Conservation (phyloP, 1,140 invertebrate genomes). For the Drosophila bipectinata region DNA sequence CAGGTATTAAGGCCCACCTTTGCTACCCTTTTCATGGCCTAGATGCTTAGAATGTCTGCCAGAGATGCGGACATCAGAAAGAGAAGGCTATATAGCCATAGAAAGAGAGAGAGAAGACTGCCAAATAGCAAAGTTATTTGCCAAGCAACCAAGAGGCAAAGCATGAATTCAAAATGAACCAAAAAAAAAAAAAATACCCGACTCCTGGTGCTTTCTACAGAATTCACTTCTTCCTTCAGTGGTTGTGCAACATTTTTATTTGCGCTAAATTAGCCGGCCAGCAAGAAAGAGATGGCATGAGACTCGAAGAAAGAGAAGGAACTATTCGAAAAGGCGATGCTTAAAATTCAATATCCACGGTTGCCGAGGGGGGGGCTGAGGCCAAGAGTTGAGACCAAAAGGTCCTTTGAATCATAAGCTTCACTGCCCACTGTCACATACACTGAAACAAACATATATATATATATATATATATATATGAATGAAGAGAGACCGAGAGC, state of each 20-base stretch:
- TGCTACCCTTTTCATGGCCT: not conserved
- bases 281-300: not conserved
- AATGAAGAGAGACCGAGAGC: conserved; percentile 4
- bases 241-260: conserved; percentile 71
- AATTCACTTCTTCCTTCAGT: conserved; percentile 18
- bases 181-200: conserved; percentile 56
- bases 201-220: not conserved
- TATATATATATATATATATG: not conserved
- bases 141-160: conserved; percentile 50
- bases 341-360: conserved; percentile 43
- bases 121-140: conserved; percentile 54
- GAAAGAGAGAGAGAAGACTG: conserved; percentile 1
- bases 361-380: not conserved
- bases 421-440: conserved; percentile 24
- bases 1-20: not conserved
- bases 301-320: not conserved
- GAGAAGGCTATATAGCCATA: not conserved
- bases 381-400: conserved; percentile 9
- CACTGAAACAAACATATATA: conserved; percentile 5
- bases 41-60: no score
- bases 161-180: conserved; percentile 78
- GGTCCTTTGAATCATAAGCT: conserved; percentile 43
- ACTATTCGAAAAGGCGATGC: not conserved
- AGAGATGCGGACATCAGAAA: not conserved
- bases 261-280: conserved; percentile 66